Evolutionary conservation across 2,888 invertebrate species (phyloP).

Genomic region (Byasa hedistus): DNA sequence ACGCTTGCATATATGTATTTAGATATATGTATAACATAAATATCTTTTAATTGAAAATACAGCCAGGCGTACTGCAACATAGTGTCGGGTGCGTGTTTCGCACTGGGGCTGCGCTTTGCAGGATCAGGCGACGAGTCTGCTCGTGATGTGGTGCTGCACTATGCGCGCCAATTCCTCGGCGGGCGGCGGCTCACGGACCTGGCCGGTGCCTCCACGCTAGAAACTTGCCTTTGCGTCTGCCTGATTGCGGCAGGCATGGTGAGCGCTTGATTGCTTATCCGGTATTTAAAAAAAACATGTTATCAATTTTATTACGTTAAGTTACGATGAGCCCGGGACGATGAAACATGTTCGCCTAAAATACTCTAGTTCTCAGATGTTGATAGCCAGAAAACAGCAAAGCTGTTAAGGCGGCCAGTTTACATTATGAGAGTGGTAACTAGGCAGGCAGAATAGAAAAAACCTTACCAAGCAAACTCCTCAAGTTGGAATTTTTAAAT

Average conservation of each 20-base stretch:
- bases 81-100: conserved; percentile 95
- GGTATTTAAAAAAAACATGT: not conserved
- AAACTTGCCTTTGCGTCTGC: conserved; percentile 90
- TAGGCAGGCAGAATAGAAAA: too few relatives aligned
- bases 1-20: too few relatives aligned
- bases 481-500: too few relatives aligned
- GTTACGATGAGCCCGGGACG: too few relatives aligned
- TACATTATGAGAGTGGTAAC: too few relatives aligned
- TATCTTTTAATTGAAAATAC: conserved; percentile 32
- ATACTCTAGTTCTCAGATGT: too few relatives aligned
- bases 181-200: conserved; percentile 88
- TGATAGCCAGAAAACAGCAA: too few relatives aligned
- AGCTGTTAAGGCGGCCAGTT: too few relatives aligned
- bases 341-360: too few relatives aligned
- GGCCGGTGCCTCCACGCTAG: conserved; percentile 93
- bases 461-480: too few relatives aligned
- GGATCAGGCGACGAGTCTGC: conserved; percentile 93
- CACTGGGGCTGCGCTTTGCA: conserved; percentile 95
- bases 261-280: conserved; percentile 28
- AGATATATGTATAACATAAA: not conserved
- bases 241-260: conserved; percentile 91
- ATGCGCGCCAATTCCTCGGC: conserved; percentile 84
- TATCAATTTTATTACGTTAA: too few relatives aligned
- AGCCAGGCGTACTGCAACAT: conserved; percentile 98
- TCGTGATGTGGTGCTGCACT: conserved; percentile 87